These are phyloP conservation scores for Drosophila chauvacae DNA, from an alignment of 1,140 invertebrate genomes.

Conservation along the genomic window DNA sequence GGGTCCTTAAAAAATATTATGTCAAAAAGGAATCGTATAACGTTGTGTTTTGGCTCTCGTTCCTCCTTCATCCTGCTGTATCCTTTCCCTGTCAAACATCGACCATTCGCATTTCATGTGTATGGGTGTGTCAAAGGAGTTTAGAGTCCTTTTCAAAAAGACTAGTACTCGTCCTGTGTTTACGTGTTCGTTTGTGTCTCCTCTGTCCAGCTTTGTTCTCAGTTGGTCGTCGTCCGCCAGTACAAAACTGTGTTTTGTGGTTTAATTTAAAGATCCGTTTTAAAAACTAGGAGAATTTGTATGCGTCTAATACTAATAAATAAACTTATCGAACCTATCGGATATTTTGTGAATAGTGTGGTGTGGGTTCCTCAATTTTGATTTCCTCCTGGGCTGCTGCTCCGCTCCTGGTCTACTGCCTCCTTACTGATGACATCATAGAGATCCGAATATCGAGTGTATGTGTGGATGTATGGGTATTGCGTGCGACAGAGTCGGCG, in stretches of 20 bases:
- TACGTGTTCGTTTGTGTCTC: conserved; percentile 8
- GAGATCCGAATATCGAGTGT: conserved; percentile 85
- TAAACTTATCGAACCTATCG: conserved; percentile 55
- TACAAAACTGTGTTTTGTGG: conserved; percentile 66
- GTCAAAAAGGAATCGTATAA: conserved; percentile 78
- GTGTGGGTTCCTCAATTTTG: conserved; percentile 37
- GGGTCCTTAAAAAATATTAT: conserved; percentile 55
- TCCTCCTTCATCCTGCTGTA: conserved; percentile 13
- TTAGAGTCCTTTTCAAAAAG: conserved; percentile 85
- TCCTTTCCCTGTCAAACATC: conserved; percentile 21
- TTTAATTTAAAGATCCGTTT: conserved; percentile 43
- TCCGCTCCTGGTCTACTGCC: conserved; percentile 14
- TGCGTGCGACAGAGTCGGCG: conserved; percentile 75
- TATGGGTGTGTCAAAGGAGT: conserved; percentile 69
- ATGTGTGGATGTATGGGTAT: conserved; percentile 84
- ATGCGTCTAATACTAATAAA: conserved; percentile 49
- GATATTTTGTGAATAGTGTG: conserved; percentile 44
- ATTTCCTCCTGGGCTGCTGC: conserved; percentile 4
- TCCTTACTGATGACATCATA: conserved; percentile 81
- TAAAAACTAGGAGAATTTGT: conserved; percentile 72
- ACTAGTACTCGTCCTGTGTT: conserved; percentile 74
- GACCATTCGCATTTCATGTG: conserved; percentile 55
- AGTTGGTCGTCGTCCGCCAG: conserved; percentile 26
- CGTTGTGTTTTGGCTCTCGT: conserved; percentile 73
- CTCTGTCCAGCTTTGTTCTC: conserved; percentile 23